Base-by-base conservation (phyloP, 53 echinoderm and acorn worm genomes). In the Arbacia lixula region DNA sequence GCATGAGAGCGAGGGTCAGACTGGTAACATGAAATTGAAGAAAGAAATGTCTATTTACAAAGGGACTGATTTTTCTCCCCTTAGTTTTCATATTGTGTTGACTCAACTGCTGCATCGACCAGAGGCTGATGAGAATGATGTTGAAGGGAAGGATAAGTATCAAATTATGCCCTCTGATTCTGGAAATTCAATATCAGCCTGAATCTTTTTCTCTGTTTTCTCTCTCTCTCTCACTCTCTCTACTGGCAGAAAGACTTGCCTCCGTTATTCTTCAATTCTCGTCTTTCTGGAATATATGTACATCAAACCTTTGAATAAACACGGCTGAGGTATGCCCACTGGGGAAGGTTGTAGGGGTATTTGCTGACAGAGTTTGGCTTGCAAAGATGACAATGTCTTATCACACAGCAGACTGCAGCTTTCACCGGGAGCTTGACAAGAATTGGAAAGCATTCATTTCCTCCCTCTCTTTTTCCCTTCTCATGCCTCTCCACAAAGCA, bases 31-130 rank as follows among this genome's bases (percentile, higher is more conserved):
- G 46, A 71, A 71, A 71, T 46, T 11, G 28, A 1, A 12, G 8
- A 71, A 0, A 22, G 40, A 69, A 69, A 64, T 64, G 64, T 36
- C 33, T 64, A 66, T 71, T 46, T 27, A 41, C 41, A 1, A 35
- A 17, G 53, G 54, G 53, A 31, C 75, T 38, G 9, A 32, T 8
- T 28, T 52, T 75, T 38, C 57, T 20, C 57, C 12, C 21, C n/a
- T 20, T 20, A 14, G 12, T 56, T 53, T 52, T 53, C 30, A 22
- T 22, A 53, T 75, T 31, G 36, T 75, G 75, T 75, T 75, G 31
- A 54, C 53, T 33, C 75, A 75, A 75, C 75, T 75, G 75, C 75
- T 53, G 55, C 53, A 53, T 17, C 29, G 75, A 75, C 12, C n/a
- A 32, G 34, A 35, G 75, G 33, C 32, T 32, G 32, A 75, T 51